Conservation (phyloP, 2,888 invertebrate genomes). For the Ophioninae sp. region DNA sequence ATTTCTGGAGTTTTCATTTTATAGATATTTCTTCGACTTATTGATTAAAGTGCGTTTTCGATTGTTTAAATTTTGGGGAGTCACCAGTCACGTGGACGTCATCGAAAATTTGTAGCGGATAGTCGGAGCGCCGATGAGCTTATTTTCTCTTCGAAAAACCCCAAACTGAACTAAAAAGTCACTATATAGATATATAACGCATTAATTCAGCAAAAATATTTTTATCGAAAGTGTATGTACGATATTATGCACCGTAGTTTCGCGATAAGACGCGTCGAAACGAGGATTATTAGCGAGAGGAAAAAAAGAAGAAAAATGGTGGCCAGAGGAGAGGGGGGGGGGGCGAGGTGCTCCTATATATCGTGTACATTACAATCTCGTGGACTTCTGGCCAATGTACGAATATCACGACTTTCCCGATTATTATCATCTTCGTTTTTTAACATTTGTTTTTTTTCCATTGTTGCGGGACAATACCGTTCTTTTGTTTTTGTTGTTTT, state of each 20-base stretch:
- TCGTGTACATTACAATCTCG: slow-evolving; percentile 46
- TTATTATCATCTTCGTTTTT: neutral
- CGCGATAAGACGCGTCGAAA: slow-evolving; percentile 8
- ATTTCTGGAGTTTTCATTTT: no score
- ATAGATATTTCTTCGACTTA: neutral
- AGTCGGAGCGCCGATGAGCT: slow-evolving; percentile 23
- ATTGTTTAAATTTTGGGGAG: neutral
- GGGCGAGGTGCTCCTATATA: slow-evolving; percentile 22
- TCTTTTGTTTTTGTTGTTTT: neutral
- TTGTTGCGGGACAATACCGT: neutral
- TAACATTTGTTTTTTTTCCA: no score
- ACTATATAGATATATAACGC: slow-evolving; percentile 39
- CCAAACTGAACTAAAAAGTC: slow-evolving; percentile 30
- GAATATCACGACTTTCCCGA: slow-evolving; percentile 1
- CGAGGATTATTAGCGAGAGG: slow-evolving; percentile 31
- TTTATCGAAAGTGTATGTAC: slow-evolving; percentile 62
- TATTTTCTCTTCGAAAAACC: slow-evolving; percentile 33
- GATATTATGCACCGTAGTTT: slow-evolving; percentile 59
- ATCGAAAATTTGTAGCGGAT: slow-evolving; percentile 13
- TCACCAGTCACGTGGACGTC: neutral
- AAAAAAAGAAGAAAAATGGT: slow-evolving; percentile 21
- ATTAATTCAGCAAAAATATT: slow-evolving; percentile 58
- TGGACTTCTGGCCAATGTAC: slow-evolving; percentile 15
- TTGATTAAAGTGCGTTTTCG: neutral
- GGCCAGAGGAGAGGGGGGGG: slow-evolving; percentile 17